These are phyloP conservation scores for Eulemur rubriventer DNA, from an alignment of 2,797 vertebrate genomes.

Conservation along the genomic window DNA sequence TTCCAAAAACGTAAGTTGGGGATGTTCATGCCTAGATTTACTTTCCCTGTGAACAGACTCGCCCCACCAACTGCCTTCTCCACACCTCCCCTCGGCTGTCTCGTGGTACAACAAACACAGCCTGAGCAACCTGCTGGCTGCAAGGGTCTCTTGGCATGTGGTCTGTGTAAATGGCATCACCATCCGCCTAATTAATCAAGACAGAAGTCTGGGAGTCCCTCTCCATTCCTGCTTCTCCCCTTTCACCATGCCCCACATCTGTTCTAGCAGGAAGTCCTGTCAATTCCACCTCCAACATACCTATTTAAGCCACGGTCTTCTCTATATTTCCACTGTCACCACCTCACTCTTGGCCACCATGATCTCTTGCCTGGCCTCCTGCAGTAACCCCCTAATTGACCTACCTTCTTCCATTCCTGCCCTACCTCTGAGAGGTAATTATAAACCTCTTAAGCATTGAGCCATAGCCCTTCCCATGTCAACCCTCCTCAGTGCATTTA, in stretches of 20 bases:
- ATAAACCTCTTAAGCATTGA: not conserved
- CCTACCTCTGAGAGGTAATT: not conserved
- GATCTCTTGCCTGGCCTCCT: not conserved
- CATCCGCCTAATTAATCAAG: not conserved
- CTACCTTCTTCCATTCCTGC: not conserved
- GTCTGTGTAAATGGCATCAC: not conserved
- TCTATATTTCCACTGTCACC: not conserved
- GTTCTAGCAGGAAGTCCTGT: not conserved
- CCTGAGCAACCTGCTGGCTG: not conserved
- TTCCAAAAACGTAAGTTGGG: not conserved
- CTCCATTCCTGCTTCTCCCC: not conserved
- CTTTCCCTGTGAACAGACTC: not conserved
- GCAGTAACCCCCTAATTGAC: not conserved
- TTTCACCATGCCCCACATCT: not conserved
- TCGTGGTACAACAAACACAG: not conserved
- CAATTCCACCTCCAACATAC: not conserved
- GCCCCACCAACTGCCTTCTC: not conserved
- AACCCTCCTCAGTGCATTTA: not conserved
- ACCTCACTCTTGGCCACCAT: not conserved
- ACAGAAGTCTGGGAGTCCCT: not conserved
- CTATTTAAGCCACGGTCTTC: too few relatives aligned
- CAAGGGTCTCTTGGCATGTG: not conserved
- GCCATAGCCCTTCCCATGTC: not conserved
- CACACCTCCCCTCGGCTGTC: not conserved
- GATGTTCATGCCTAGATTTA: not conserved